Percentiles rank a stretch among this genome's conserved stretches.
Conservation (phyloP, 2,888 invertebrate genomes). For the Prosapia bicincta region DNA sequence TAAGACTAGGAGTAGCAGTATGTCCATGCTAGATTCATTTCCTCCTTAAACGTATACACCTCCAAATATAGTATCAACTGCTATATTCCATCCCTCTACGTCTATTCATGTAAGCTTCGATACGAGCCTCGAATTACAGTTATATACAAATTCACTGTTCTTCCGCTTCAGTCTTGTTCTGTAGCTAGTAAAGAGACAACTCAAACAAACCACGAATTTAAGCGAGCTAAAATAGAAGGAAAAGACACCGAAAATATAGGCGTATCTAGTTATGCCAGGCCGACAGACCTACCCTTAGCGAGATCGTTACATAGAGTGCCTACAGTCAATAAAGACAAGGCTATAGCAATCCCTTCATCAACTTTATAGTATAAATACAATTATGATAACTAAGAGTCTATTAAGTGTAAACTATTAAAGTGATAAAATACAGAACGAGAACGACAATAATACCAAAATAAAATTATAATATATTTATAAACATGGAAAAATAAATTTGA, state of each 20-base stretch:
- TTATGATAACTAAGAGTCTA: background rate
- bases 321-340: slow-evolving; percentile 10
- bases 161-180: slow-evolving; percentile 19
- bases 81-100: slow-evolving; percentile 8
- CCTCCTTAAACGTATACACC: background rate
- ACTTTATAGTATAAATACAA: background rate
- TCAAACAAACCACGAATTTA: slow-evolving; percentile 16
- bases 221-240: slow-evolving; percentile 12
- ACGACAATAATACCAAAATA: background rate
- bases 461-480: no score
- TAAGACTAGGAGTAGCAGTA: slow-evolving; percentile 31
- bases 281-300: slow-evolving; percentile 38
- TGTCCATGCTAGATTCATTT: background rate
- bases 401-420: slow-evolving; percentile 54
- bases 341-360: background rate
- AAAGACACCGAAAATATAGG: slow-evolving; percentile 40
- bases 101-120: slow-evolving; percentile 8
- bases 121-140: slow-evolving; percentile 14
- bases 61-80: background rate
- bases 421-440: slow-evolving; percentile 45
- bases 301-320: slow-evolving; percentile 57
- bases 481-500: no score
- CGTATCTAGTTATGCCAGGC: slow-evolving; percentile 42
- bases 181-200: slow-evolving; percentile 5
- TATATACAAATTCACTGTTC: slow-evolving; percentile 23